Conservation (phyloP, 2,113 vertebrate species). For the Gymnarchus niloticus region DNA sequence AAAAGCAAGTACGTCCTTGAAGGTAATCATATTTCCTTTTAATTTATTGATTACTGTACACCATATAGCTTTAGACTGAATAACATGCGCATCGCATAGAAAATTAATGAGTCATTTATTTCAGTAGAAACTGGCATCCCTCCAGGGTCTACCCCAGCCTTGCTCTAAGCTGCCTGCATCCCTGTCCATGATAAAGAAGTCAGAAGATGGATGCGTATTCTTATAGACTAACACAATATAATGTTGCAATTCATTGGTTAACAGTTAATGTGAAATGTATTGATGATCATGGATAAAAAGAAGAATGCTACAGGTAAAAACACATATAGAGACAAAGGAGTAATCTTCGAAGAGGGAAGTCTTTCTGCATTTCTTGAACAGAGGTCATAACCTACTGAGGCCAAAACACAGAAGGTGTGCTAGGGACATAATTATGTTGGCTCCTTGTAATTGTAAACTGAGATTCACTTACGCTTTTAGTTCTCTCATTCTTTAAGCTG, state of each 20-base stretch:
- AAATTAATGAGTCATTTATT: neutral
- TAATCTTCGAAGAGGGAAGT: neutral
- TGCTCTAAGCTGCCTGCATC: too few relatives aligned
- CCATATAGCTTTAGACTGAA: neutral
- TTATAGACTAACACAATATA: neutral
- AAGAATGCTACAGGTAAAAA: neutral
- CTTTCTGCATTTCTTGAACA: neutral
- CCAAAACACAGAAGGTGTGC: neutral
- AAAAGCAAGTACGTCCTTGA: neutral
- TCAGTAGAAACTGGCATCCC: too few relatives aligned
- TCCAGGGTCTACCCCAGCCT: too few relatives aligned
- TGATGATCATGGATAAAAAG: neutral
- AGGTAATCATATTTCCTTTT: neutral
- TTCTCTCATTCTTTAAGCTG: neutral
- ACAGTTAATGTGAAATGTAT: neutral
- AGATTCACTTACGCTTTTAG: neutral
- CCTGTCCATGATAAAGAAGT: too few relatives aligned
- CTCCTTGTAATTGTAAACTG: neutral
- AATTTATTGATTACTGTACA: neutral
- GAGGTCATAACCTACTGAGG: neutral
- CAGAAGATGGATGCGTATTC: too few relatives aligned
- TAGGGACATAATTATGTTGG: neutral
- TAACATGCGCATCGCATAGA: neutral
- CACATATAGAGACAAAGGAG: neutral
- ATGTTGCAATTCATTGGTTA: neutral